These are phyloP conservation scores for Rhagium mordax DNA, from an alignment of 2,888 invertebrate species.

Conservation along the genomic window DNA sequence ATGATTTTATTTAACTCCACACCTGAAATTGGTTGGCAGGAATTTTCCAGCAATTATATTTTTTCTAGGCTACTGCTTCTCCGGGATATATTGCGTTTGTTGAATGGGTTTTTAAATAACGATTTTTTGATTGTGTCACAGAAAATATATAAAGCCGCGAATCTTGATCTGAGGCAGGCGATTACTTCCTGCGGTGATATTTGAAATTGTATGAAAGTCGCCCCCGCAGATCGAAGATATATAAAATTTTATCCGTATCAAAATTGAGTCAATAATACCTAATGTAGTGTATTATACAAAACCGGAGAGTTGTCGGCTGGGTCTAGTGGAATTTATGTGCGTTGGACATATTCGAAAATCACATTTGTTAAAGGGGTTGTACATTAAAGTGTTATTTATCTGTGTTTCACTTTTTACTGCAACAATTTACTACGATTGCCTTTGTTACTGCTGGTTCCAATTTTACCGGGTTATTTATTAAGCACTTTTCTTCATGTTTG, in stretches of 20 bases:
- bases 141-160: neutral
- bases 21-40: neutral
- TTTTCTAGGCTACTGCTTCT: neutral
- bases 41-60: neutral
- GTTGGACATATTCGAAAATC: too few species aligned
- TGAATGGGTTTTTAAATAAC: neutral
- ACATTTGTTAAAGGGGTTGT: too few species aligned
- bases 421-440: too few species aligned
- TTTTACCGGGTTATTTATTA: too few species aligned
- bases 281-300: neutral
- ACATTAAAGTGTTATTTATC: too few species aligned
- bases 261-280: neutral
- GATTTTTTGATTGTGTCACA: neutral
- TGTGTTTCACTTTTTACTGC: too few species aligned
- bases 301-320: neutral
- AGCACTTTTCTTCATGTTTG: too few species aligned
- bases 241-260: neutral
- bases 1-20: neutral
- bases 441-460: too few species aligned
- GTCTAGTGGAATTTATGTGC: neutral
- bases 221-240: neutral
- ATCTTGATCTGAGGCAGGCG: neutral
- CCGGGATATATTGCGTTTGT: neutral
- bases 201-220: neutral
- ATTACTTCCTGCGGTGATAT: neutral